Evolutionary conservation across 2,797 vertebrate genomes (phyloP).

Genomic region (Heteromormyrus szaboi): DNA sequence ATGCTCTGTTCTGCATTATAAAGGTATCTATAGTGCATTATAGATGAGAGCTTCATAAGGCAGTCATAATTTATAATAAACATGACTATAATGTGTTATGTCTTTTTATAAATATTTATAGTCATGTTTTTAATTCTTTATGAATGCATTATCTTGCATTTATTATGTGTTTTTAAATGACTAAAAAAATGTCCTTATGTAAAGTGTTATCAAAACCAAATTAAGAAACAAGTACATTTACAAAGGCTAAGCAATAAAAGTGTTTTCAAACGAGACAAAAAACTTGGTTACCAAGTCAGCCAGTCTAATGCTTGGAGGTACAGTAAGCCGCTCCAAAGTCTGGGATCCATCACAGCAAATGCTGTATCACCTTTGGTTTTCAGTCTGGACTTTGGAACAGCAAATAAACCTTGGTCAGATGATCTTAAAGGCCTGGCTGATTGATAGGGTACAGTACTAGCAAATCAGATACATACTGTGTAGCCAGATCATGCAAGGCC

Average conservation of each 20-base stretch:
- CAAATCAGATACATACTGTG: not conserved
- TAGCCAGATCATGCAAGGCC: not conserved
- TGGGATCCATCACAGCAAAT: not conserved
- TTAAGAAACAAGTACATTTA: not conserved
- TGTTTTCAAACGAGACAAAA: not conserved
- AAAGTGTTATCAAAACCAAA: not conserved
- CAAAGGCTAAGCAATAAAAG: not conserved
- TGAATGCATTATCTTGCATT: not conserved
- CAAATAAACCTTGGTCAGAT: not conserved
- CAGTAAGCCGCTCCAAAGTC: not conserved
- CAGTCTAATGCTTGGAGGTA: not conserved
- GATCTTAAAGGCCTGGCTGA: not conserved
- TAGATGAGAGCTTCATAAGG: not conserved
- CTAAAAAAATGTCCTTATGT: not conserved
- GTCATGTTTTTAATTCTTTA: not conserved
- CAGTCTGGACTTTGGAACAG: not conserved
- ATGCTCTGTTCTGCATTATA: not conserved
- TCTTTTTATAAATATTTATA: not conserved
- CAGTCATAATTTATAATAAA: not conserved
- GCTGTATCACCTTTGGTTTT: not conserved
- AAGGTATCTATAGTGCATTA: not conserved
- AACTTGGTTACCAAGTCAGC: not conserved
- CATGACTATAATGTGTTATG: not conserved
- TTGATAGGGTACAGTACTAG: not conserved
- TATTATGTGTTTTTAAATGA: not conserved